phyloP scores from a whole-genome alignment of 2,113 vertebrate genomes.

The Cricetomys ansorgei region DNA sequence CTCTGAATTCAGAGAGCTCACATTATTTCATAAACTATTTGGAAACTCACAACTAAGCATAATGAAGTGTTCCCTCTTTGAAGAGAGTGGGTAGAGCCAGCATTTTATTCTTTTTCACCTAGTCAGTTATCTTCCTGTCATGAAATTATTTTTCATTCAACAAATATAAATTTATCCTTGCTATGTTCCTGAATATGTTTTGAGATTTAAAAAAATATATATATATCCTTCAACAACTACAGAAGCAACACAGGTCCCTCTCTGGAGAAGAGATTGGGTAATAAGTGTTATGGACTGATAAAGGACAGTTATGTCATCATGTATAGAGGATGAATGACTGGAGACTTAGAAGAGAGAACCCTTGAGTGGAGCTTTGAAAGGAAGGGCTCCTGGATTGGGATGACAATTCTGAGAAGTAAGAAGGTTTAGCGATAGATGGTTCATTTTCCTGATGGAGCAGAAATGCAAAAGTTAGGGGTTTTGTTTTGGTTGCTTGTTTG shows the following conservation, averaged over 20 bases:
- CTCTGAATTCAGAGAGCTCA: not conserved
- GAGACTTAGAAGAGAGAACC: not conserved
- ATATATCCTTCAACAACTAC: not conserved
- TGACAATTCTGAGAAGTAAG: not conserved
- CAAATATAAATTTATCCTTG: not conserved
- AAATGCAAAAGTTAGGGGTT: not conserved
- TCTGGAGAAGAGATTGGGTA: not conserved
- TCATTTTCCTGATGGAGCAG: not conserved
- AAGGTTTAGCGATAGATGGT: not conserved
- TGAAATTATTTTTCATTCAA: slow-evolving; percentile 22
- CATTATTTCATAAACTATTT: slow-evolving; percentile 36
- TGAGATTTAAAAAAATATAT: not conserved
- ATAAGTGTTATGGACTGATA: not conserved
- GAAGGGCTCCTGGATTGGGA: not conserved
- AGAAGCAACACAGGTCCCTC: not conserved
- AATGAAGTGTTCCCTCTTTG: not conserved
- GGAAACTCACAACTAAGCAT: slow-evolving; percentile 2
- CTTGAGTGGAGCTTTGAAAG: not conserved
- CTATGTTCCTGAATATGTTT: not conserved
- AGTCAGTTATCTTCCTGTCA: not conserved
- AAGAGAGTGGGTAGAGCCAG: not conserved
- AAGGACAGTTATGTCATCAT: not conserved
- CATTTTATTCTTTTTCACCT: slow-evolving; percentile 30
- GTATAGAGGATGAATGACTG: not conserved
- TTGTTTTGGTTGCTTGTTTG: too few relatives aligned